Percentiles rank a stretch among this genome's conserved stretches.
These are phyloP conservation scores for Amphiura filiformis DNA, from an alignment of 35 echinoderm and acorn worm species.

Conservation along the genomic window DNA sequence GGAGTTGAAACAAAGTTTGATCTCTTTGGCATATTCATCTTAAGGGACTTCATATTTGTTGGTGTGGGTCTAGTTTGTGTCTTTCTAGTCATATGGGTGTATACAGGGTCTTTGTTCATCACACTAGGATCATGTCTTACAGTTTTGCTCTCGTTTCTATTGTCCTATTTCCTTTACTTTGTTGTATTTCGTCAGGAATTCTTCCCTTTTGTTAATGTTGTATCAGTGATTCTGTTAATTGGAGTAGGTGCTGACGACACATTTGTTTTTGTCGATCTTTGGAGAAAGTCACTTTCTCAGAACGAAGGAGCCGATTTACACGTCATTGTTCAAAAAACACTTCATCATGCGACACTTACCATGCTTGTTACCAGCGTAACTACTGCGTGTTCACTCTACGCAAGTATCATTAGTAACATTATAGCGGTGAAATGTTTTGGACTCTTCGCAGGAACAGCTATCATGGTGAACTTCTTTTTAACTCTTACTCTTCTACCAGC, in stretches of 20 bases:
- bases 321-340: slow-evolving; percentile 37
- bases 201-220: slow-evolving; percentile 76
- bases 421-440: slow-evolving; percentile 73
- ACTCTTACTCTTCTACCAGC: slow-evolving; percentile 67
- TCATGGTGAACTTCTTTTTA: slow-evolving; percentile 73
- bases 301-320: background rate
- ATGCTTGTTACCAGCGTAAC: slow-evolving; percentile 94
- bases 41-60: slow-evolving; percentile 54
- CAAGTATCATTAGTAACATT: slow-evolving; percentile 64
- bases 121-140: slow-evolving; percentile 43
- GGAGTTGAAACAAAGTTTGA: slow-evolving; percentile 45
- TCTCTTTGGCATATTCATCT: slow-evolving; percentile 39
- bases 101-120: slow-evolving; percentile 67
- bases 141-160: slow-evolving; percentile 62
- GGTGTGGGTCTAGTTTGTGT: slow-evolving; percentile 28
- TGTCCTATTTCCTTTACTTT: slow-evolving; percentile 70
- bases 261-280: slow-evolving; percentile 75
- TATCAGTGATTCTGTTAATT: slow-evolving; percentile 57
- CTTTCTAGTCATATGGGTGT: slow-evolving; percentile 68
- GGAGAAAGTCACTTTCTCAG: slow-evolving; percentile 30
- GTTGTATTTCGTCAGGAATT: slow-evolving; percentile 62
- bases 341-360: slow-evolving; percentile 64
- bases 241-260: slow-evolving; percentile 89
- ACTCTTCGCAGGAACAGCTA: slow-evolving; percentile 69
- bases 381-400: slow-evolving; percentile 68